These are phyloP conservation scores for Herpailurus yagouaroundi DNA, from an alignment of 2,113 vertebrate species.

Conservation along the genomic window DNA sequence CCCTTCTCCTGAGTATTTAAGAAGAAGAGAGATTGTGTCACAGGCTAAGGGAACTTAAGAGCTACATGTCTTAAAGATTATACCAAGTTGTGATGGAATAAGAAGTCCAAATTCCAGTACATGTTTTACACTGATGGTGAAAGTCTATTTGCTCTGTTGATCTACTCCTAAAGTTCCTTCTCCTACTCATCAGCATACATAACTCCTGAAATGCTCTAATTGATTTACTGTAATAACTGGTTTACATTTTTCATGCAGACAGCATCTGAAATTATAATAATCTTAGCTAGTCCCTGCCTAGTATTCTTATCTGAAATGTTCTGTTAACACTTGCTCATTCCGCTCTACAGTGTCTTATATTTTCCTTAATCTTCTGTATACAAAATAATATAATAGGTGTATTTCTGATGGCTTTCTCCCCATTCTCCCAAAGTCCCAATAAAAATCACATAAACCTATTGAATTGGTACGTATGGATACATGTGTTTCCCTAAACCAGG, in stretches of 20 bases:
- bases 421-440: background rate
- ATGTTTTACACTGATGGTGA: background rate
- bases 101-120: background rate
- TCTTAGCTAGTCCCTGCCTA: background rate
- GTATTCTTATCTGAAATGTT: background rate
- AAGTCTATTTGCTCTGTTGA: constrained; percentile 2
- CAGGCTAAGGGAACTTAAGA: background rate
- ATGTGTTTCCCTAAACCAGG: background rate
- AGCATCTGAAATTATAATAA: constrained; percentile 27
- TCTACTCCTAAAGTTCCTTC: background rate
- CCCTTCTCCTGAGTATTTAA: background rate
- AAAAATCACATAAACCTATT: constrained; percentile 2
- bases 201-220: constrained; percentile 8
- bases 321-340: background rate
- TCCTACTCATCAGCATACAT: background rate
- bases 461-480: background rate
- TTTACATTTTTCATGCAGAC: background rate
- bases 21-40: background rate
- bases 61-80: background rate
- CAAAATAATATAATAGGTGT: background rate
- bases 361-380: background rate
- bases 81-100: background rate
- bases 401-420: background rate
- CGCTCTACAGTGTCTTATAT: background rate
- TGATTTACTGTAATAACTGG: background rate